Percentiles rank a stretch among this genome's conserved stretches.
phyloP scores from a whole-genome alignment of 2,888 invertebrate genomes.

The Drosophila tanythrix region DNA sequence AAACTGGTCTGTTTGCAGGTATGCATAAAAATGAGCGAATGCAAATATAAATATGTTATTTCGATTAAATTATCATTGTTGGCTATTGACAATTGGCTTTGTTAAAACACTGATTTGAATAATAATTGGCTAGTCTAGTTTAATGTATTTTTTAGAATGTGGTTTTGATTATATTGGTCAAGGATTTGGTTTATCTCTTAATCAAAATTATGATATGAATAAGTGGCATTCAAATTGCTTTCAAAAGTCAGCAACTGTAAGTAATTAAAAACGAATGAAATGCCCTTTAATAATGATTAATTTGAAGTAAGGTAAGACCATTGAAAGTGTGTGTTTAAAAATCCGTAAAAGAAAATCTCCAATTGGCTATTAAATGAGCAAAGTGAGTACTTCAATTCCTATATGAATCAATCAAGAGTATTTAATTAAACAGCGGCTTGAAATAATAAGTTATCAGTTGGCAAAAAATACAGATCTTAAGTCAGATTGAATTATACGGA shows the following conservation, averaged over 20 bases:
- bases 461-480: not conserved
- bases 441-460: not conserved
- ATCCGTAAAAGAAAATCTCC: not conserved
- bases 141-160: slow-evolving; percentile 22
- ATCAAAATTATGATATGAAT: not conserved
- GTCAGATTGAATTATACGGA: not conserved
- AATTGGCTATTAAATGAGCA: not conserved
- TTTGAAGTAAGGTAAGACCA: not conserved
- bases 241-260: not conserved
- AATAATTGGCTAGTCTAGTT: not conserved
- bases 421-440: slow-evolving; percentile 1
- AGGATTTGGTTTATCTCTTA: slow-evolving; percentile 1
- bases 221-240: not conserved
- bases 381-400: not conserved
- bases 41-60: slow-evolving; percentile 17
- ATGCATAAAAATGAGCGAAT: not conserved
- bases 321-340: not conserved
- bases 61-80: slow-evolving; percentile 12
- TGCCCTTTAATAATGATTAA: not conserved
- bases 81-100: slow-evolving; percentile 12
- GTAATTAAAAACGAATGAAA: too few relatives aligned
- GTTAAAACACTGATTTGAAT: not conserved
- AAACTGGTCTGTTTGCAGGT: slow-evolving; percentile 9
- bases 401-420: not conserved
- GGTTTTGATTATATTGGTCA: not conserved